Conservation (phyloP, 2,797 vertebrate species). For the Cyclura pinguis region DNA sequence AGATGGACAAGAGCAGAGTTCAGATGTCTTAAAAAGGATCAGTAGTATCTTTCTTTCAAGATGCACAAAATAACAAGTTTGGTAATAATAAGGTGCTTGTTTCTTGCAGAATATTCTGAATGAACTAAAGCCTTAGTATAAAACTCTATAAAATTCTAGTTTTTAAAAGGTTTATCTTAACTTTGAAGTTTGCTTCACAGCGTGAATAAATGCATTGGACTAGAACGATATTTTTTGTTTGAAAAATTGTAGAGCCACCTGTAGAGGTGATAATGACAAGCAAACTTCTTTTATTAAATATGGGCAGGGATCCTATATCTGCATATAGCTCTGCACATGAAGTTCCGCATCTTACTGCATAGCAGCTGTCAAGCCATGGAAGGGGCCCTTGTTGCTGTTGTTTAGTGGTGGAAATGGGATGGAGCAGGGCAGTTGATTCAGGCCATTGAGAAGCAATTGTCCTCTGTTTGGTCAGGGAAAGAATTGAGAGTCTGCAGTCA, state of each 20-base stretch:
- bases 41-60: neutral
- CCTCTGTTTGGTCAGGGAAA: too few relatives aligned
- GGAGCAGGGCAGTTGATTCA: too few relatives aligned
- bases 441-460: too few relatives aligned
- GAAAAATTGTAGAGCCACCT: neutral
- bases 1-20: neutral
- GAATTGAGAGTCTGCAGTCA: too few relatives aligned
- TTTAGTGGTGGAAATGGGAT: too few relatives aligned
- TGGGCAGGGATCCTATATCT: too few relatives aligned
- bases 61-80: neutral
- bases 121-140: neutral
- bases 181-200: neutral
- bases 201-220: neutral
- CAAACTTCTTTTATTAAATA: neutral
- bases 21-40: neutral
- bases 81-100: neutral
- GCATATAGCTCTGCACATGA: too few relatives aligned
- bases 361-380: too few relatives aligned
- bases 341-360: too few relatives aligned
- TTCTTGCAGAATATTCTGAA: neutral
- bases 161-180: neutral
- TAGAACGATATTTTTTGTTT: neutral
- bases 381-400: too few relatives aligned
- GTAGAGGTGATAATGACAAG: neutral
- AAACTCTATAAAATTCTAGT: neutral